Percentiles rank a stretch among this genome's conserved stretches.
These are phyloP conservation scores for Heliconius hewitsoni DNA, from an alignment of 1,140 invertebrate genomes.

Conservation along the genomic window DNA sequence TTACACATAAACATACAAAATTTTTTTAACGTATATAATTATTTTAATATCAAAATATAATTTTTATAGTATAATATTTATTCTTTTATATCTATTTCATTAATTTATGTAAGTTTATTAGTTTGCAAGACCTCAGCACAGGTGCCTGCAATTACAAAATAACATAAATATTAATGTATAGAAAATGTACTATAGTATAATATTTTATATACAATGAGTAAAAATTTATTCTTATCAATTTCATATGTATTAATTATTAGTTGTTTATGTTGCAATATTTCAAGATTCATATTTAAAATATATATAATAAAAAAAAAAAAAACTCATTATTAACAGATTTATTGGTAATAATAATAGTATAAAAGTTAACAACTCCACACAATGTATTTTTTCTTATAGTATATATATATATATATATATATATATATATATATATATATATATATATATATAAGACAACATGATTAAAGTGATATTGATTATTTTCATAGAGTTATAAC, in stretches of 20 bases:
- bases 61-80: slow-evolving; percentile 20
- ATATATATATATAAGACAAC: not conserved
- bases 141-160: slow-evolving; percentile 21
- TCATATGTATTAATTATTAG: not conserved
- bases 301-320: not conserved
- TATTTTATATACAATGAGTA: not conserved
- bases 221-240: not conserved
- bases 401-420: no score
- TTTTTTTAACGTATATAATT: not conserved
- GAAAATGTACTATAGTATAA: not conserved
- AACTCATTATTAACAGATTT: no score
- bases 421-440: no score
- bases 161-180: not conserved
- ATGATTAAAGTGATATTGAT: not conserved
- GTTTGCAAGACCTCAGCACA: slow-evolving; percentile 11
- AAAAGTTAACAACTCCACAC: no score
- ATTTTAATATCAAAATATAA: slow-evolving; percentile 23
- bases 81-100: slow-evolving; percentile 16
- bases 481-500: slow-evolving; percentile 42
- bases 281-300: not conserved
- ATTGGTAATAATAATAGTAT: no score
- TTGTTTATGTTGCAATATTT: not conserved
- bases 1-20: not conserved
- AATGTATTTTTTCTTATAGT: not conserved
- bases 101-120: slow-evolving; percentile 3